Base-by-base conservation (phyloP, 2,113 vertebrate species). In the Cololabis saira region DNA sequence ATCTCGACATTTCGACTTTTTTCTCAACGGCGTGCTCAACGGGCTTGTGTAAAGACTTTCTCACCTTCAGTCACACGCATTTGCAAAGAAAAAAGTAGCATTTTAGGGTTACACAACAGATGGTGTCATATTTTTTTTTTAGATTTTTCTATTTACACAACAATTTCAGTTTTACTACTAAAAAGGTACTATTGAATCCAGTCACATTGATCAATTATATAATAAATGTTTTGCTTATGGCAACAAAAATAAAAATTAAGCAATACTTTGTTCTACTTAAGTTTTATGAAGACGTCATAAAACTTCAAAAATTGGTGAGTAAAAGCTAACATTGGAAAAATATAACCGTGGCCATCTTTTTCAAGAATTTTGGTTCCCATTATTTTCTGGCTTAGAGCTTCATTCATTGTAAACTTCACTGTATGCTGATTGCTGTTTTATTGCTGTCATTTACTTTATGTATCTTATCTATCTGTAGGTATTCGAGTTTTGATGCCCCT, bases 51-150 rank as follows among this genome's bases (percentile, higher is more conserved):
- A 50, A 59, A 52, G 54, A 49, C 42, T 53, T 86, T 88, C 78
- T 82, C 80, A 86, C 86, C 85, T 81, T 81, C 53, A 40, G 72
- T 47, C 71, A 74, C 59, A 70, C 68, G 50, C 67, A 67, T 8
- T 82, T 78, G 75, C 78, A 69, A 45, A 72, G 63, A 58, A 74
- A 22, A 41, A 78, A 13, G 48, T 40, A 44, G 42, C 69, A 76
- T 66, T 78, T 78, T 77, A 60, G 65, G 53, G 65, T 4, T 50
- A 45, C 69, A 76, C 61, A 81, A 61, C 74, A 82, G 83, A 86
- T 87, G 82, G 82, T 33, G 47, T 63, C 58, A 62, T 65, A 74
- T 67, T 81, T 47, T 15, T 2, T 18, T 8, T 3, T 17, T 10
- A 11, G n/a, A 11, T 47, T 18, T 18, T 17, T 16, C 17, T 17